A percentile compares a stretch with the other conserved stretches of the same genome.
phyloP scores from a whole-genome alignment of 2,797 vertebrate species.

The Rhyacichthys aspro region DNA sequence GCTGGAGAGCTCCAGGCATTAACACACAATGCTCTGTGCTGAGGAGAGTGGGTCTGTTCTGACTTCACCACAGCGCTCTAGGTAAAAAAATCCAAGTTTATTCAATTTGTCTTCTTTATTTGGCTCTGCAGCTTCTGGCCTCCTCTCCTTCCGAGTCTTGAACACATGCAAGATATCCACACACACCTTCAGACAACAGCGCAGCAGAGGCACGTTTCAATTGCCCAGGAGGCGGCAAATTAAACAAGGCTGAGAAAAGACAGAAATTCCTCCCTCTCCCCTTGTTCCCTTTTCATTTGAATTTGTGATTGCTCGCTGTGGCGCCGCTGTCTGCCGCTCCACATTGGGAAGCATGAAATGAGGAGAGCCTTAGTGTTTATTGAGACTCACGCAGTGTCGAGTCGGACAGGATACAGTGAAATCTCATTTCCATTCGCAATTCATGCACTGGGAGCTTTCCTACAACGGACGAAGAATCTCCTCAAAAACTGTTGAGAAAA shows the following conservation, averaged over 20 bases:
- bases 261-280: slow-evolving; percentile 54
- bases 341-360: slow-evolving; percentile 74
- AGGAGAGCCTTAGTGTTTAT: slow-evolving; percentile 64
- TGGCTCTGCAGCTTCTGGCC: slow-evolving; percentile 14
- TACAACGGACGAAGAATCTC: slow-evolving; percentile 24
- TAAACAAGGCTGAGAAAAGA: slow-evolving; percentile 61
- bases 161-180: slow-evolving; percentile 52
- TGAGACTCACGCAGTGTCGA: slow-evolving; percentile 54
- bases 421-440: slow-evolving; percentile 66
- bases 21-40: slow-evolving; percentile 31
- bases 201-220: slow-evolving; percentile 48
- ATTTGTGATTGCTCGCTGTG: slow-evolving; percentile 64
- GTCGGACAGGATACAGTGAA: slow-evolving; percentile 58
- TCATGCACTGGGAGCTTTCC: slow-evolving; percentile 40
- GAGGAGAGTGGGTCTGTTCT: slow-evolving; percentile 41
- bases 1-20: slow-evolving; percentile 69
- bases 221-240: slow-evolving; percentile 70
- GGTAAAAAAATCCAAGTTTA: slow-evolving; percentile 44
- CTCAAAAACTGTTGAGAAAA: slow-evolving; percentile 20
- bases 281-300: slow-evolving; percentile 70
- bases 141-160: slow-evolving; percentile 20
- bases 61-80: slow-evolving; percentile 42
- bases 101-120: slow-evolving; percentile 54
- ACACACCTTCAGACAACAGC: slow-evolving; percentile 56
- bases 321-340: slow-evolving; percentile 55